Conservation (phyloP, 2,113 vertebrate genomes). For the Saguinus imperator region DNA sequence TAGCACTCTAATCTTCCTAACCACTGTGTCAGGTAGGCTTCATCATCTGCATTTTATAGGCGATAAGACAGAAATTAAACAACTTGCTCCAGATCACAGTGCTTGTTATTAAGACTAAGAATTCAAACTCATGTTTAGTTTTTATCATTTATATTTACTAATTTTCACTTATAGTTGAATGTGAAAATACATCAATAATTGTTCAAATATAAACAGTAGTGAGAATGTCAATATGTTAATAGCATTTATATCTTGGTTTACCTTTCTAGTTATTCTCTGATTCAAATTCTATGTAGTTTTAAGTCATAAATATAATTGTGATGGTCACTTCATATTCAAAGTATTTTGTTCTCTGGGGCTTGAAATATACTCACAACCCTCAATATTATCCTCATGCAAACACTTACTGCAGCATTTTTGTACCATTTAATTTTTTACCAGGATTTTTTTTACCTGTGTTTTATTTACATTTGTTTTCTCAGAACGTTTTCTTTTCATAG, state of each 20-base stretch:
- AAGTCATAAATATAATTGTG: slow-evolving; percentile 3
- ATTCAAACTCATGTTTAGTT: background rate
- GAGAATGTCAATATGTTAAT: background rate
- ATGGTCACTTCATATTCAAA: background rate
- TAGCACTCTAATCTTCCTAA: background rate
- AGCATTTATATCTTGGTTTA: background rate
- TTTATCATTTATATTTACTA: background rate
- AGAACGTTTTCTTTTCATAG: background rate
- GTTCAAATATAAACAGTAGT: background rate
- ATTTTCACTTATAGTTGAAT: background rate
- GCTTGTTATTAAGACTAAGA: background rate
- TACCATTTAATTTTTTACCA: background rate
- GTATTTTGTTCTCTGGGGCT: background rate
- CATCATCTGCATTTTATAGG: background rate
- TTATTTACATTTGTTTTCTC: slow-evolving; percentile 28
- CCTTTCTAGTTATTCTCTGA: slow-evolving; percentile 19
- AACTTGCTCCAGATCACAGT: background rate
- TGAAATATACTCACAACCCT: background rate
- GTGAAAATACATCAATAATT: background rate
- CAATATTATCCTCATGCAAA: background rate
- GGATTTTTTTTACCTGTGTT: background rate
- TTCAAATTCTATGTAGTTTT: background rate
- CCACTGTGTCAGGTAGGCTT: background rate
- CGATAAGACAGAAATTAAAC: slow-evolving; percentile 1
- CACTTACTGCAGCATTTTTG: background rate